Evolutionary conservation across 2,113 vertebrate species (phyloP).

Genomic region (Datnioides undecimradiatus): DNA sequence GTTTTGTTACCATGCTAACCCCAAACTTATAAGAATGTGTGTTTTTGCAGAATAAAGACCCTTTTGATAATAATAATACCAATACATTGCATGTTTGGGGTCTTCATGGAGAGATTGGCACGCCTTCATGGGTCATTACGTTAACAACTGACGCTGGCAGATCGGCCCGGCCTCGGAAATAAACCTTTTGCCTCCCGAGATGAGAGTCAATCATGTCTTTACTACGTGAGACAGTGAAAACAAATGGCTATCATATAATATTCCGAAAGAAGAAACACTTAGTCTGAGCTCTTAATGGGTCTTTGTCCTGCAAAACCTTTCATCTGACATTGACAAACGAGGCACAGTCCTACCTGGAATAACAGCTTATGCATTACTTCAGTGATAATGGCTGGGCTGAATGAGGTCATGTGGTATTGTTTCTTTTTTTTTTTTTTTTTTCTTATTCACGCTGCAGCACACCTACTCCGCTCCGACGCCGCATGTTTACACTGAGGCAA

Average conservation of each 20-base stretch:
- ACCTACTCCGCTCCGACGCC: neutral
- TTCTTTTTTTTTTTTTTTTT: neutral
- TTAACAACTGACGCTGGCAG: constrained; percentile 22
- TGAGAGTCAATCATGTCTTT: constrained; percentile 54
- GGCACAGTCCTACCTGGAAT: constrained; percentile 67
- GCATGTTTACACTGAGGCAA: neutral
- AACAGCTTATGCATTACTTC: constrained; percentile 67
- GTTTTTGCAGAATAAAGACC: constrained; percentile 2
- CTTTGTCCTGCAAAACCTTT: constrained; percentile 66
- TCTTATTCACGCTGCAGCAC: neutral
- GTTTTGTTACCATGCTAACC: neutral
- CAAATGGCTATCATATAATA: constrained; percentile 77
- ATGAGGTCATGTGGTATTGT: constrained; percentile 68
- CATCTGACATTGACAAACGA: constrained; percentile 76
- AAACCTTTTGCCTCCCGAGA: constrained; percentile 35
- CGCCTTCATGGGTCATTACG: constrained; percentile 28
- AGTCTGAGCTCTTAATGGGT: constrained; percentile 74
- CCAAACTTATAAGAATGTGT: neutral
- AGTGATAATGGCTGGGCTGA: constrained; percentile 62
- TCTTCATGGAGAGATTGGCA: neutral
- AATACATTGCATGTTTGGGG: neutral
- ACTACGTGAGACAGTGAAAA: constrained; percentile 54
- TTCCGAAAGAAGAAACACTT: constrained; percentile 77
- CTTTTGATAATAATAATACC: constrained; percentile 5
- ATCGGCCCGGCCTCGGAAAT: constrained; percentile 24